Percentiles rank a stretch among this genome's conserved stretches.
Evolutionary conservation across 1,140 invertebrate genomes (phyloP).

Genomic region (Pentalonia nigronervosa): DNA sequence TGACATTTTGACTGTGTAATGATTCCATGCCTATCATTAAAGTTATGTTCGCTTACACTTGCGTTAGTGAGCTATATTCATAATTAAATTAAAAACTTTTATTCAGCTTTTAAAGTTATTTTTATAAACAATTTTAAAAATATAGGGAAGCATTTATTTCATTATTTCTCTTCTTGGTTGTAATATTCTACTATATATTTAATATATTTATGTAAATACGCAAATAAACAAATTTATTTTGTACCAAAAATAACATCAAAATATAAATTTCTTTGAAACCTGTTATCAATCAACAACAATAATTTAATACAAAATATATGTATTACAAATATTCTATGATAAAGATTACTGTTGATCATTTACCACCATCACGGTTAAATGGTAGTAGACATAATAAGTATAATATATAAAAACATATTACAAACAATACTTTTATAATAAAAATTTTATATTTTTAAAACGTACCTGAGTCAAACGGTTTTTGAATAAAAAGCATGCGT

Average conservation of each 20-base stretch:
- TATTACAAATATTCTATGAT: not conserved
- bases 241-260: too few species aligned
- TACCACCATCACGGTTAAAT: not conserved
- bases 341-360: not conserved
- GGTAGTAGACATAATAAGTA: not conserved
- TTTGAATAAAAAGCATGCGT: conserved; percentile 7
- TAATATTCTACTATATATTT: too few species aligned
- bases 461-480: not conserved
- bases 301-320: not conserved
- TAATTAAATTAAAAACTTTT: not conserved
- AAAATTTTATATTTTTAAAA: not conserved
- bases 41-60: not conserved
- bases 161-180: not conserved
- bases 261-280: not conserved
- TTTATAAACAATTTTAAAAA: not conserved
- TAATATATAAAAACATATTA: not conserved
- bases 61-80: not conserved
- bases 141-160: too few species aligned
- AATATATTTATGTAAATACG: too few species aligned
- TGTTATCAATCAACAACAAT: not conserved
- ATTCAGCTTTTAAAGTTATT: not conserved
- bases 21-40: not conserved
- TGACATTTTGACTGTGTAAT: not conserved
- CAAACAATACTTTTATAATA: not conserved
- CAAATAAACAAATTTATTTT: not conserved